Evolutionary conservation across 1,140 invertebrate species (phyloP).

Genomic region (Arctopsyche grandis): DNA sequence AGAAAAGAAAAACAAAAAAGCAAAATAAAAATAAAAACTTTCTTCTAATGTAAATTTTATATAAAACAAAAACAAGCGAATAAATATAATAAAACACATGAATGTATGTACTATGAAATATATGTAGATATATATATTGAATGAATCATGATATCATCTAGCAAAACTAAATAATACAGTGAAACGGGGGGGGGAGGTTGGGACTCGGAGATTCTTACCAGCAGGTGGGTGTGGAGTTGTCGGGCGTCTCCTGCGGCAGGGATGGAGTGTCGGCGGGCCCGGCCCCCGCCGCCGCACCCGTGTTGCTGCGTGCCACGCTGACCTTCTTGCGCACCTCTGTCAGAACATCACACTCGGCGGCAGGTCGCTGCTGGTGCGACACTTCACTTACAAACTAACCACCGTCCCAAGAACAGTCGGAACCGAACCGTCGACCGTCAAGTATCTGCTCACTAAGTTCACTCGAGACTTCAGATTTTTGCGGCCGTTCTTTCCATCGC

Average conservation of each 20-base stretch:
- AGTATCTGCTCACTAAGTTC: not conserved
- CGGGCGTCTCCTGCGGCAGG: constrained; percentile 42
- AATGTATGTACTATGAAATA: too few relatives aligned
- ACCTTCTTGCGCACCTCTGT: constrained; percentile 39
- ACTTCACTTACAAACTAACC: not conserved
- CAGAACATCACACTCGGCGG: constrained; percentile 32
- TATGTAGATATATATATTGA: too few relatives aligned
- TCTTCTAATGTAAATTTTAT: too few relatives aligned
- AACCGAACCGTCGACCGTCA: not conserved
- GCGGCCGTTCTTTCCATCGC: not conserved
- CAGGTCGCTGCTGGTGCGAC: not conserved
- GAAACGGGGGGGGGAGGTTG: too few relatives aligned
- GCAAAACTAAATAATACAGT: too few relatives aligned
- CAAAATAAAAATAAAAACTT: not conserved
- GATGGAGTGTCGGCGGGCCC: constrained; percentile 42
- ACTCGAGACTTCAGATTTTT: not conserved
- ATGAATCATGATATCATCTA: too few relatives aligned
- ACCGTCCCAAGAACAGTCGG: not conserved
- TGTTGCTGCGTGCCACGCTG: constrained; percentile 42
- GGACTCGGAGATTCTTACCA: constrained; percentile 21
- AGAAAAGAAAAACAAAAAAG: not conserved
- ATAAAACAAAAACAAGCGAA: too few relatives aligned
- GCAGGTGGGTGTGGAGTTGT: constrained; percentile 33
- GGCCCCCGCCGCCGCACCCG: constrained; percentile 42
- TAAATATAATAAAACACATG: too few relatives aligned